A percentile compares a stretch with the other conserved stretches of the same genome.
phyloP scores from a whole-genome alignment of 2,113 vertebrate genomes.

The Bujurquina vittata region DNA sequence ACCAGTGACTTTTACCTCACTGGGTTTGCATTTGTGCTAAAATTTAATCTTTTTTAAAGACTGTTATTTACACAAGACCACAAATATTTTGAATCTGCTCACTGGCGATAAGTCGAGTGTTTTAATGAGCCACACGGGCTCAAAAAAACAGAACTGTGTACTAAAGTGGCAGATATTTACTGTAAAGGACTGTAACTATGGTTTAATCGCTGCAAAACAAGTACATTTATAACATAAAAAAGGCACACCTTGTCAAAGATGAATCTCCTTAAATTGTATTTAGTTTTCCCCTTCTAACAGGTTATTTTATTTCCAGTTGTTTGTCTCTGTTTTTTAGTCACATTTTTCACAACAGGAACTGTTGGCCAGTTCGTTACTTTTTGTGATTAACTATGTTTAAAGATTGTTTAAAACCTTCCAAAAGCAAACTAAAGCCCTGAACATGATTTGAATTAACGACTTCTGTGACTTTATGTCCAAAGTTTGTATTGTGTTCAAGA shows the following conservation, averaged over 20 bases:
- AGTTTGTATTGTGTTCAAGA: neutral
- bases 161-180: neutral
- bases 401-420: neutral
- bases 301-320: neutral
- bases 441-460: neutral
- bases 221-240: neutral
- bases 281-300: neutral
- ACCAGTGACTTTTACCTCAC: conserved; percentile 4
- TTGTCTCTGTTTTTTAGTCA: neutral
- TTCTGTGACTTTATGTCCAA: neutral
- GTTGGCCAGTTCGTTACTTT: neutral
- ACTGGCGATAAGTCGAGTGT: neutral
- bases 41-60: conserved; percentile 5
- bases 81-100: conserved; percentile 1
- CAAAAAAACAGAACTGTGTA: neutral
- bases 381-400: neutral
- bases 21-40: conserved; percentile 19
- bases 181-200: neutral
- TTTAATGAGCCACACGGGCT: neutral
- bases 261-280: neutral
- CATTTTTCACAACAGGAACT: no score
- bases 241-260: neutral
- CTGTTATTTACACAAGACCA: conserved; percentile 29
- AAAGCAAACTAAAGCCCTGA: neutral
- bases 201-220: neutral